Percentiles rank a stretch among this genome's conserved stretches.
Evolutionary conservation across 2,888 invertebrate genomes (phyloP).

Genomic region (Argyresthia goedartella): DNA sequence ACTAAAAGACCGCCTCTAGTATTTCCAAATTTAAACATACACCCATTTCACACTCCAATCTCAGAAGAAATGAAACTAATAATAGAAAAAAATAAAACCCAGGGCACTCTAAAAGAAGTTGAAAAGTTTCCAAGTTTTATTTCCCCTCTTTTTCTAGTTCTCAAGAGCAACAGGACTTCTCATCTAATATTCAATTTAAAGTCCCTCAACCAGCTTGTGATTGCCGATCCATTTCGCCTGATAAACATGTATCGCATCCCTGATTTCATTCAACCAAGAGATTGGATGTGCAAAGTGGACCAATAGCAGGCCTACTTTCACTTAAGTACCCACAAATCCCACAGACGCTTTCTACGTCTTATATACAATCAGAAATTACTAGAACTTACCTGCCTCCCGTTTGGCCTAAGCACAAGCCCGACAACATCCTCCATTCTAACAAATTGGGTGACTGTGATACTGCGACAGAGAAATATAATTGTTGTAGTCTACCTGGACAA

Average conservation of each 20-base stretch:
- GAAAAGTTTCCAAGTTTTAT: constrained; percentile 8
- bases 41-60: neutral
- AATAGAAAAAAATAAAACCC: constrained; percentile 11
- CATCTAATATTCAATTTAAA: constrained; percentile 16
- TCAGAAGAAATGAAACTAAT: constrained; percentile 10
- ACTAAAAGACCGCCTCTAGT: constrained; percentile 11
- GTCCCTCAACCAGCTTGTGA: constrained; percentile 8
- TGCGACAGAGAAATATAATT: constrained; percentile 8
- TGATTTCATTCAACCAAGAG: no score
- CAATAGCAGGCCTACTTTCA: no score
- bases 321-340: no score
- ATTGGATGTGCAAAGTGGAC: no score
- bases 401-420: constrained; percentile 1
- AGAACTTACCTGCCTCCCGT: neutral
- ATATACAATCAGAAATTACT: constrained; percentile 1
- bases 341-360: no score
- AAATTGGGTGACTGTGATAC: constrained; percentile 12
- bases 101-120: constrained; percentile 9
- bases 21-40: constrained; percentile 6
- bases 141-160: constrained; percentile 14
- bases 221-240: no score
- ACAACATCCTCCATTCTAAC: no score
- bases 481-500: constrained; percentile 18
- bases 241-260: no score
- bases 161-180: constrained; percentile 13